phyloP scores from a whole-genome alignment of 2,797 vertebrate species.

The Peromyscus attwateri region DNA sequence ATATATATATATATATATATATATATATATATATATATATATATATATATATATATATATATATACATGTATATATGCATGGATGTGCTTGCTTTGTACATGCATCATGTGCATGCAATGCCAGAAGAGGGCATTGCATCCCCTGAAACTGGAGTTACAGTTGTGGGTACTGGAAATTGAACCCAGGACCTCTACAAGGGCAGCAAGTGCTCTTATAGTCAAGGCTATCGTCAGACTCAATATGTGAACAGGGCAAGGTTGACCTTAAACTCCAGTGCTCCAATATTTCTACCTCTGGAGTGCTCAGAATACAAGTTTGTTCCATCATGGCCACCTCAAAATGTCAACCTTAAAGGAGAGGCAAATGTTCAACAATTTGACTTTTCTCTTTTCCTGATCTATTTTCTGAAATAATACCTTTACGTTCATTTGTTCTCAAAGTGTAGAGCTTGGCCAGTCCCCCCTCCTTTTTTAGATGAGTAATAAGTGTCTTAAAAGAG shows the following conservation, averaged over 20 bases:
- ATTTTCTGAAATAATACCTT: constrained; percentile 13
- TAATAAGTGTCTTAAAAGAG: not conserved
- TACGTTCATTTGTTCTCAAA: not conserved
- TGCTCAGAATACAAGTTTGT: not conserved
- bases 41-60: no score
- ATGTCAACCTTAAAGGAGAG: not conserved
- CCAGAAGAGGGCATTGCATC: not conserved
- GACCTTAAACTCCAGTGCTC: not conserved
- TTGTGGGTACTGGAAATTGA: not conserved
- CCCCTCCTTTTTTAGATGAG: not conserved
- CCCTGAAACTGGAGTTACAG: not conserved
- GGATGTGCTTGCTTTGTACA: not conserved
- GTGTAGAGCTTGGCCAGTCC: not conserved
- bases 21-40: no score
- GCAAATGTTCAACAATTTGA: not conserved
- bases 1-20: no score
- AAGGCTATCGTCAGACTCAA: not conserved
- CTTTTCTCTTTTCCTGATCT: not conserved
- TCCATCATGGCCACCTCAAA: not conserved
- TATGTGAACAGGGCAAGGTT: not conserved
- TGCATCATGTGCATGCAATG: no score
- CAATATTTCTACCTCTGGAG: not conserved
- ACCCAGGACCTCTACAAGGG: not conserved
- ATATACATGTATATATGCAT: no score
- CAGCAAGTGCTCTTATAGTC: not conserved